These are phyloP conservation scores for Anguilla megastoma DNA, from an alignment of 2,797 vertebrate genomes.

Conservation along the genomic window DNA sequence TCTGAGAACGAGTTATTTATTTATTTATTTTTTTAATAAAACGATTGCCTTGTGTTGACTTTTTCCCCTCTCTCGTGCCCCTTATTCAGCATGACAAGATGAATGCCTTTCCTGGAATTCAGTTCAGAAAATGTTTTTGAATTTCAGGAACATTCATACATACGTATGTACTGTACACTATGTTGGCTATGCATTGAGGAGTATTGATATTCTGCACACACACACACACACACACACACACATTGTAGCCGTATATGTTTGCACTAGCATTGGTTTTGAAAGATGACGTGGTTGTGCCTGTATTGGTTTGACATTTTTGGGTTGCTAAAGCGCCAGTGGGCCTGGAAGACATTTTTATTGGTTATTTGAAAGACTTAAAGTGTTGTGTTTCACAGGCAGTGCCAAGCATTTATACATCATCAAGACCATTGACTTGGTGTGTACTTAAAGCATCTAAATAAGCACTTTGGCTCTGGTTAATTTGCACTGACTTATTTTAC, in stretches of 20 bases:
- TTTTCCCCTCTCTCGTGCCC: conserved; percentile 12
- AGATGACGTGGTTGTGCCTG: not conserved
- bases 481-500: not conserved
- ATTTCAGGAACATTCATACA: not conserved
- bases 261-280: not conserved
- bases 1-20: conserved; percentile 18
- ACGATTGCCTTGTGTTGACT: conserved; percentile 30
- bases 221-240: not conserved
- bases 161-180: not conserved
- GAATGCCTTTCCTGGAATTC: conserved; percentile 20
- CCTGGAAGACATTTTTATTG: conserved; percentile 1
- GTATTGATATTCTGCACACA: not conserved
- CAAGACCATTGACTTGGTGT: not conserved
- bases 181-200: not conserved
- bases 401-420: not conserved
- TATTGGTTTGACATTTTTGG: not conserved
- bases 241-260: too few species aligned
- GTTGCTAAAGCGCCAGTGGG: not conserved
- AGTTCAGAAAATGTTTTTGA: not conserved
- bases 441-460: not conserved
- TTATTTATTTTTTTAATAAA: not conserved
- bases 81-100: conserved; percentile 36
- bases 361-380: conserved; percentile 4
- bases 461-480: conserved; percentile 1
- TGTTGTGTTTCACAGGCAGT: not conserved